phyloP scores from a whole-genome alignment of 2,888 invertebrate species.

The Drosophila limbata region DNA sequence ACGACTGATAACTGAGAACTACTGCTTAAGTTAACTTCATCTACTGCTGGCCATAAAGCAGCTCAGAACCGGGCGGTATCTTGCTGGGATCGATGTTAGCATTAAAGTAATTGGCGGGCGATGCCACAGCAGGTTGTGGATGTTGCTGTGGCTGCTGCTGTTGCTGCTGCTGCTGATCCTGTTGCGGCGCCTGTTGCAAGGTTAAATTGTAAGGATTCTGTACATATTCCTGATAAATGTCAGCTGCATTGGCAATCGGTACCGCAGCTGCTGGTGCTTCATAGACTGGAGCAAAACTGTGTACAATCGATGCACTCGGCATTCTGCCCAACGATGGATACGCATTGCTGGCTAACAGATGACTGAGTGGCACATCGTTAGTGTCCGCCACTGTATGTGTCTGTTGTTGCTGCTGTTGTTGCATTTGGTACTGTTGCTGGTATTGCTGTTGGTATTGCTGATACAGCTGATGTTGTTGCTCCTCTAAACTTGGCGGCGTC shows the following conservation, averaged over 20 bases:
- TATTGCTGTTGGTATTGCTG: constrained; percentile 61
- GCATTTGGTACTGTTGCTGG: constrained; percentile 48
- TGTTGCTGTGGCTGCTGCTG: constrained; percentile 10
- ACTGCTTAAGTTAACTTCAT: constrained; percentile 28
- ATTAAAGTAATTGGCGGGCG: constrained; percentile 89
- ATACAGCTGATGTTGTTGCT: constrained; percentile 59
- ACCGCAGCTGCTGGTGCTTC: constrained; percentile 36
- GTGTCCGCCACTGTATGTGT: constrained; percentile 15
- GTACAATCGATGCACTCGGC: constrained; percentile 82
- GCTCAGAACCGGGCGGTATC: constrained; percentile 88
- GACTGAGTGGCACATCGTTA: constrained; percentile 82
- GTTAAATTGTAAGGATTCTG: constrained; percentile 85
- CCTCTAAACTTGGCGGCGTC: constrained; percentile 64
- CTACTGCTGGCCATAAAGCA: constrained; percentile 86
- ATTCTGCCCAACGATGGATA: constrained; percentile 83
- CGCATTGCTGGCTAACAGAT: constrained; percentile 78
- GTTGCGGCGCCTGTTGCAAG: constrained; percentile 77
- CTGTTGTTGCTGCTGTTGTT: constrained; percentile 18
- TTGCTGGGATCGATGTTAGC: constrained; percentile 86
- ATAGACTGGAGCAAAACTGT: constrained; percentile 83
- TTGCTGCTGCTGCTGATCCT: constrained; percentile 60
- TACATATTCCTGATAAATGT: constrained; percentile 84
- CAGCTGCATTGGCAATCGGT: constrained; percentile 52
- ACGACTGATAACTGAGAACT: not conserved
- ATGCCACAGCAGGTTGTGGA: constrained; percentile 79